Base-by-base conservation (phyloP, 2,113 vertebrate species). In the Neogobius melanostomus region DNA sequence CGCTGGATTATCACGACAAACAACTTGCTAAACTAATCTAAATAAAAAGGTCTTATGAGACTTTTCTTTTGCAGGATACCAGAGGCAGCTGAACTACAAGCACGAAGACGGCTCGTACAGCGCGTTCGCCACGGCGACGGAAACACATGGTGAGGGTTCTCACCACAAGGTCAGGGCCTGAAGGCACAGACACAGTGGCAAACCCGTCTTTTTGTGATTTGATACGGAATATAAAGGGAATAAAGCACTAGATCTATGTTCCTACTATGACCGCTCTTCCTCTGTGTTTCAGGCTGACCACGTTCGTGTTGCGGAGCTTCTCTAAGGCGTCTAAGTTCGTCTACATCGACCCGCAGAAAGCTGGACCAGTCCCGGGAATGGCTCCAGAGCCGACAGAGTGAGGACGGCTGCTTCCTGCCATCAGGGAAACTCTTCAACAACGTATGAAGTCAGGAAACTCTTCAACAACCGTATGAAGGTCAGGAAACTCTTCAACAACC, bases 81-180 rank as follows among this genome's bases (percentile, higher is more conserved):
- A 97, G 87, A 90, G 79, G 53, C 93, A 53, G 52, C 52, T 53
- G 52, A 53, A 53, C 52, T 53, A 53, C 52, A 53, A 53, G 4
- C 52, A 53, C 12, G 0, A 0, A 0, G 86, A 93, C 0, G 95
- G 95, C 0, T 92, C 93, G 11, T 98, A 94, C 56, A 96, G 95
- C 66, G 93, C 95, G 15, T 98, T 98, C 84, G 94, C 59, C 61
- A 88, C 5, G 89, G 90, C 68, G 10, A 59, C 0, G 94, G 92
- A 8, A 98, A 95, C 60, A 97, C 95, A 14, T 98, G 95, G 96
- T 97, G 88, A 94, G 93, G 62, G 66, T 0, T n/a, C 8, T n/a
- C 4, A n/a, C 28, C 28, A 4, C 28, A 1, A 2, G 5, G 50
- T 52, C 48, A 50, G 48, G 11, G 10, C 12, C 11, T 50, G 11